Conservation (phyloP, 2,888 invertebrate species). For the Drepana falcataria region DNA sequence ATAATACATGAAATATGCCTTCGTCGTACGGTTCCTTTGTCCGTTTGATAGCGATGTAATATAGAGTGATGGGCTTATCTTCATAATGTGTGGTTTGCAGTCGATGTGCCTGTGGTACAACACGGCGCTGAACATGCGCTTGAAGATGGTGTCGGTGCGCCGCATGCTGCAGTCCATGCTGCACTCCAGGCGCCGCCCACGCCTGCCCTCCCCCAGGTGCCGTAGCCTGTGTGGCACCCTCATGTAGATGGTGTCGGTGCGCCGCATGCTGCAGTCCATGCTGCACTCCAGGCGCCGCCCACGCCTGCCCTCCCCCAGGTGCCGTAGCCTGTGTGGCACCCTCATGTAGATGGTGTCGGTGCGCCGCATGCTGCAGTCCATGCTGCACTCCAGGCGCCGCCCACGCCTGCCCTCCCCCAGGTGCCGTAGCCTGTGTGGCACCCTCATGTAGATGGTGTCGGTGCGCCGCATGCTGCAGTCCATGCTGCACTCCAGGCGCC, state of each 20-base stretch:
- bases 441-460: conserved; percentile 83
- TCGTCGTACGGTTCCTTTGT: too few relatives aligned
- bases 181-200: conserved; percentile 26
- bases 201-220: conserved; percentile 18
- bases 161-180: conserved; percentile 76
- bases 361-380: conserved; percentile 80
- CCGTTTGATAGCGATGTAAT: too few relatives aligned
- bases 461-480: conserved; percentile 81
- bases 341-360: conserved; percentile 88
- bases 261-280: conserved; percentile 79
- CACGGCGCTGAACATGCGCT: conserved; percentile 89
- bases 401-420: conserved; percentile 20
- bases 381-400: conserved; percentile 32
- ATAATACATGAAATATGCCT: too few relatives aligned
- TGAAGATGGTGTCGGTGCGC: conserved; percentile 87
- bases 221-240: too few relatives aligned
- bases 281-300: conserved; percentile 27
- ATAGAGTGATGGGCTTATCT: background rate
- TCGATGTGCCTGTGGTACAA: conserved; percentile 96
- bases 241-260: conserved; percentile 86
- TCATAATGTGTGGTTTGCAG: conserved; percentile 33
- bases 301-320: conserved; percentile 19
- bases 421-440: too few relatives aligned
- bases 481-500: conserved; percentile 36
- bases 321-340: conserved; percentile 51